These are phyloP conservation scores for Epinephelus cyanopodus DNA, from an alignment of 2,113 vertebrate species.

Conservation along the genomic window DNA sequence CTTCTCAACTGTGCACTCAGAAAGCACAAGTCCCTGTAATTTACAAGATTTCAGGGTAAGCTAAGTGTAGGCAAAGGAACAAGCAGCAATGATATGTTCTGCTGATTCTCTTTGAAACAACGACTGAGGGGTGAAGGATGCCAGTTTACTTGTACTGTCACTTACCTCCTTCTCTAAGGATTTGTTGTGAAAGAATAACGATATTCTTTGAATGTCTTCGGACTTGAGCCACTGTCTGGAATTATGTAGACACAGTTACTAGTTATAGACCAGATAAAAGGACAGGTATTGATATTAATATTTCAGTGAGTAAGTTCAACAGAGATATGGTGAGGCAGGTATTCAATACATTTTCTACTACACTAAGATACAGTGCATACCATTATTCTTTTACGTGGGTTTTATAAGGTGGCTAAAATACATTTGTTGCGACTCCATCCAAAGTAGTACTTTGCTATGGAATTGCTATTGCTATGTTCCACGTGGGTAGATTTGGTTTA, in stretches of 20 bases:
- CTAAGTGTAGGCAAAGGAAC: neutral
- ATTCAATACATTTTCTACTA: neutral
- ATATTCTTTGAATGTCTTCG: conserved; percentile 98
- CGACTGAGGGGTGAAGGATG: conserved; percentile 38
- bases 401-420: too few species aligned
- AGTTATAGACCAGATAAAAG: conserved; percentile 1
- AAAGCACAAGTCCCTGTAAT: conserved; percentile 5
- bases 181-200: conserved; percentile 97
- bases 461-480: too few species aligned
- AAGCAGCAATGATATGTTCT: neutral
- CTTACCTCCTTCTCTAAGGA: conserved; percentile 96
- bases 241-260: conserved; percentile 29
- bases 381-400: neutral
- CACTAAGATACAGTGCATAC: neutral
- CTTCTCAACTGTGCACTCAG: neutral
- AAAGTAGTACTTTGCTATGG: too few species aligned
- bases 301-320: neutral
- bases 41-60: conserved; percentile 13
- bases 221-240: conserved; percentile 98
- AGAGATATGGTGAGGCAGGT: neutral
- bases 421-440: too few species aligned
- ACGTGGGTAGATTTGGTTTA: too few species aligned
- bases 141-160: neutral
- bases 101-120: conserved; percentile 16
- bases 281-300: too few species aligned